Percentiles rank a stretch among this genome's conserved stretches.
Conservation (phyloP, 2,113 vertebrate genomes). For the Laticauda colubrina region DNA sequence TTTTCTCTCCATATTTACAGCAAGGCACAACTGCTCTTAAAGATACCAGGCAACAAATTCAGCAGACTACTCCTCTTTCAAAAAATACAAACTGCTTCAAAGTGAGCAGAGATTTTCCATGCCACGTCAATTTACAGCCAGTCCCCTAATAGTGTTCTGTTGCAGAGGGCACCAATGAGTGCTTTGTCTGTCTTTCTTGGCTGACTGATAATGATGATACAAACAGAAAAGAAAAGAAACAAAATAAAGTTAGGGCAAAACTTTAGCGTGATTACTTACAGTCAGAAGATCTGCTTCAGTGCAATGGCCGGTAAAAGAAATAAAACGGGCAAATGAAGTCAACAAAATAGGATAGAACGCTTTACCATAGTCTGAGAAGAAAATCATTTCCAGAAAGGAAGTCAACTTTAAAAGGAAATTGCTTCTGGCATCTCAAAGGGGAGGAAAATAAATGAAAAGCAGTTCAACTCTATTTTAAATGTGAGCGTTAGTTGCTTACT, state of each 20-base stretch:
- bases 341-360: conserved; percentile 58
- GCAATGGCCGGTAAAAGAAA: conserved; percentile 29
- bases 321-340: conserved; percentile 41
- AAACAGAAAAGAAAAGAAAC: conserved; percentile 58
- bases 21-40: conserved; percentile 20
- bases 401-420: conserved; percentile 71
- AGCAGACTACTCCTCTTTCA: conserved; percentile 44
- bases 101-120: conserved; percentile 77
- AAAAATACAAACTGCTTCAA: conserved; percentile 60
- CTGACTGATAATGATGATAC: conserved; percentile 54
- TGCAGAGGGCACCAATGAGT: conserved; percentile 70
- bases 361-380: conserved; percentile 67
- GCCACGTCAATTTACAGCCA: conserved; percentile 83
- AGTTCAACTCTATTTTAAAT: conserved; percentile 56
- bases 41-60: conserved; percentile 51
- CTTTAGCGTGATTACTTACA: conserved; percentile 57
- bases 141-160: conserved; percentile 71
- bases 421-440: conserved; percentile 69
- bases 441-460: conserved; percentile 61
- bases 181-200: conserved; percentile 75
- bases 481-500: conserved; percentile 50
- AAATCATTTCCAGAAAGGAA: conserved; percentile 78
- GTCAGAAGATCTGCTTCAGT: conserved; percentile 54
- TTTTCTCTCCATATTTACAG: conserved; percentile 66
- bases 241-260: conserved; percentile 61